Base-by-base conservation (phyloP, 2,797 vertebrate species). In the Artibeus lituratus region DNA sequence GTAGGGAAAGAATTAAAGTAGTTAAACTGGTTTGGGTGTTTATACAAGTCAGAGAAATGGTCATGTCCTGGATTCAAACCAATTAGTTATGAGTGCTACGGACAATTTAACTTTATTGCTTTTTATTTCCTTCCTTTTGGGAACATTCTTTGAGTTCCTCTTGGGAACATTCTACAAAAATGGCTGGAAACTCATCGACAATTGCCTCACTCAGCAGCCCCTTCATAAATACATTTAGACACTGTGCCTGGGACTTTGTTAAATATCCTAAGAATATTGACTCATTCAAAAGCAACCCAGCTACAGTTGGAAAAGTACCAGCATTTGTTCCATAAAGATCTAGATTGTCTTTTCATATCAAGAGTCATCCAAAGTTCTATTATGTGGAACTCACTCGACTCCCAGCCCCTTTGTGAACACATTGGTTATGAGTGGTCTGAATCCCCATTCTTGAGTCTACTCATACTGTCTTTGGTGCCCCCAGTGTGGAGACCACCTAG, bases 161-260 rank as follows among this genome's bases (percentile, higher is more conserved):
- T n/a, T n/a, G n/a, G n/a, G n/a, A n/a, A n/a, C n/a, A n/a, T 90
- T 95, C 92, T 91, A 59, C 67, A 85, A 88, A 84, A 94, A 95
- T 39, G 87, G 62, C 73, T 4, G 9, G 77, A 90, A 82, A 90
- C 81, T 65, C 86, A 83, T 3, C 11, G 12, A 83, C 37, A 91
- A 49, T 16, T 82, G 42, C 18, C 8, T 94, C 47, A 76, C 47
- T 93, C 77, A 90, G 37, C 22, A 94, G 76, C 55, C 93, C 76
- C 80, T 96, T 83, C 84, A 78, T 81, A 85, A 73, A 85, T 44
- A 70, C 53, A 51, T 87, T 86, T 86, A 73, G 70, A 91, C 37
- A 78, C 51, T 83, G 87, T 94, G 42, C 35, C 76, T 35, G 51
- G 44, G 77, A 87, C 18, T 74, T 83, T 91, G 53, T 89, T 42